Evolutionary conservation across 2,113 vertebrate species (phyloP).

Genomic region (Thamnaconus septentrionalis): DNA sequence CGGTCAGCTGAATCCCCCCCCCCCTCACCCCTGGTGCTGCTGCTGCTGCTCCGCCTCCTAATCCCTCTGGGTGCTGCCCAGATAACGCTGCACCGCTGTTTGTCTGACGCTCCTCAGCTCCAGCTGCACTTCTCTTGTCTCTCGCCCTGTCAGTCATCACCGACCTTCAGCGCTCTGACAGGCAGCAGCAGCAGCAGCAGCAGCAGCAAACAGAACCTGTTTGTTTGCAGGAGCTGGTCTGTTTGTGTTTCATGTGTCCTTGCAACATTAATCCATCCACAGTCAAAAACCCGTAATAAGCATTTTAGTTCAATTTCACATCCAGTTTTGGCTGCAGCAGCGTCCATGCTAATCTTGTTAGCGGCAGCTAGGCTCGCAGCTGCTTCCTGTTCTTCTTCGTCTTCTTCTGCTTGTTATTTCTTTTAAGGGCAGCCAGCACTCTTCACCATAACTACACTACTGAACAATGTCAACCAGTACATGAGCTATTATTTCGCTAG

Average conservation of each 20-base stretch:
- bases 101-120: constrained; percentile 41
- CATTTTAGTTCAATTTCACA: no score
- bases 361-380: no score
- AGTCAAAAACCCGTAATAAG: constrained; percentile 10
- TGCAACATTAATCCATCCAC: constrained; percentile 16
- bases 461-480: no score
- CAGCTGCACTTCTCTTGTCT: constrained; percentile 42
- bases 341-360: no score
- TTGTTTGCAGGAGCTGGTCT: constrained; percentile 17
- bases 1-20: constrained; percentile 8
- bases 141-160: constrained; percentile 30
- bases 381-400: no score
- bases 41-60: constrained; percentile 43
- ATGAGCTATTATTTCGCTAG: no score
- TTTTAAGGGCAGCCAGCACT: no score
- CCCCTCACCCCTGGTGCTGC: neutral
- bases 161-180: constrained; percentile 33
- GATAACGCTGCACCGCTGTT: constrained; percentile 42
- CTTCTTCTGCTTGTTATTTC: no score
- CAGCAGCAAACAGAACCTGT: constrained; percentile 15
- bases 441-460: no score
- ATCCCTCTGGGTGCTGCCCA: constrained; percentile 46
- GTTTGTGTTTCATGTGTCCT: constrained; percentile 12
- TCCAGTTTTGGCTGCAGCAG: no score
- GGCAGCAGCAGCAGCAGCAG: constrained; percentile 15